Evolutionary conservation across 37 sponge, comb jelly and placozoan species (phyloP).

Genomic region (Halichondria panicea): DNA sequence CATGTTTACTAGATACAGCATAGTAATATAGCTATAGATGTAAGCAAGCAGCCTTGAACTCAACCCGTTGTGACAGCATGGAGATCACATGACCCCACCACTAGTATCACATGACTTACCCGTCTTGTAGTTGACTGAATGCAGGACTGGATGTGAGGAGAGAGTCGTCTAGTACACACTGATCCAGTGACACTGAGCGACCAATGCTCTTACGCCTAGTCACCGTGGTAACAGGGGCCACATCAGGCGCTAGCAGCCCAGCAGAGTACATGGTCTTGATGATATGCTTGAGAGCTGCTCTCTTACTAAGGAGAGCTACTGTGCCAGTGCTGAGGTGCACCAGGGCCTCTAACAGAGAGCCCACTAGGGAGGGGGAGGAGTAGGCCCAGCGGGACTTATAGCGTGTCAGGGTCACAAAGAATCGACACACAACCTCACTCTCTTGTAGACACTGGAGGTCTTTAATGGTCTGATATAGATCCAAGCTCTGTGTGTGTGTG

Average conservation of each 20-base stretch:
- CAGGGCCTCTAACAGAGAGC: constrained; percentile 1
- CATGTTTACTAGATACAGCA: not conserved
- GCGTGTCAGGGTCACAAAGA: constrained; percentile 42
- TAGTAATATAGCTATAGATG: not conserved
- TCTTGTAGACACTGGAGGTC: constrained; percentile 17
- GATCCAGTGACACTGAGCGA: not conserved
- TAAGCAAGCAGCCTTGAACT: not conserved
- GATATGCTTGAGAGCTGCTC: constrained; percentile 27
- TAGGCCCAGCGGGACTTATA: constrained; percentile 49
- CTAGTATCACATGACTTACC: constrained; percentile 9
- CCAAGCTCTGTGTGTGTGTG: constrained; percentile 34
- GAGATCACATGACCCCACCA: not conserved
- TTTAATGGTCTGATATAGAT: constrained; percentile 33
- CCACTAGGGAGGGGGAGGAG: constrained; percentile 42
- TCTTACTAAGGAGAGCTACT: constrained; percentile 34
- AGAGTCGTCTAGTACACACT: constrained; percentile 27
- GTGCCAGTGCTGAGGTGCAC: constrained; percentile 6
- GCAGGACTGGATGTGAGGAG: constrained; percentile 49
- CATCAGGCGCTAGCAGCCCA: constrained; percentile 24
- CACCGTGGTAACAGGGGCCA: constrained; percentile 3
- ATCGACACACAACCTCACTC: constrained; percentile 23
- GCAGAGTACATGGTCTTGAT: constrained; percentile 59
- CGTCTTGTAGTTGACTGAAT: constrained; percentile 27
- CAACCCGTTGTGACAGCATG: not conserved
- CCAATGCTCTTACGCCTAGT: not conserved